phyloP scores from a whole-genome alignment of 2,113 vertebrate genomes.

The Aegithalos caudatus region DNA sequence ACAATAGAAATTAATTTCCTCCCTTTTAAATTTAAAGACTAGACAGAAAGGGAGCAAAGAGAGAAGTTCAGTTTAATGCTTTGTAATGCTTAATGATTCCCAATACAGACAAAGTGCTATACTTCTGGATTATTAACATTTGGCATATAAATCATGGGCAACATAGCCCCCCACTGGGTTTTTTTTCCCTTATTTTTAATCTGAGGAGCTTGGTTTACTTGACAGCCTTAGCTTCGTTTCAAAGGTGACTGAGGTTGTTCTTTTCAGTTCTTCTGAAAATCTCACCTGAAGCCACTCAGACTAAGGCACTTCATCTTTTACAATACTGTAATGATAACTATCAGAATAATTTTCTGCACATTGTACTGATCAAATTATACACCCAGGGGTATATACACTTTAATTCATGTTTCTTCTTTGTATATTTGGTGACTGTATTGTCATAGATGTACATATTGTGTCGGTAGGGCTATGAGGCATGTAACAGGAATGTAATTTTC shows the following conservation, averaged over 20 bases:
- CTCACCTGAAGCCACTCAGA: conserved; percentile 73
- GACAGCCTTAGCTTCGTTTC: conserved; percentile 62
- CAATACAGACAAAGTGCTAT: conserved; percentile 48
- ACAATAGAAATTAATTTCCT: conserved; percentile 63
- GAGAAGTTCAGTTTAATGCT: conserved; percentile 56
- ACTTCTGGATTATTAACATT: conserved; percentile 63
- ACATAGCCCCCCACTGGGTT: background rate
- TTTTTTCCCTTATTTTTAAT: conserved; percentile 40
- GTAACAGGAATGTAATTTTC: conserved; percentile 89
- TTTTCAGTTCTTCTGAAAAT: conserved; percentile 66
- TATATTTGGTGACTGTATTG: conserved; percentile 98
- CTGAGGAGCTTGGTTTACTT: conserved; percentile 65
- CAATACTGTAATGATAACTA: conserved; percentile 78
- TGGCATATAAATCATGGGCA: conserved; percentile 35
- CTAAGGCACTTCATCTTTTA: conserved; percentile 82
- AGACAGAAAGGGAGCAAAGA: conserved; percentile 58
- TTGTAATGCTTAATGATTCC: conserved; percentile 55
- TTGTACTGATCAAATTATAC: conserved; percentile 73
- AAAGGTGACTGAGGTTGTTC: conserved; percentile 54
- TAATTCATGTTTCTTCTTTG: conserved; percentile 89
- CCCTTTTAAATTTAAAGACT: conserved; percentile 65
- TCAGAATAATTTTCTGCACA: conserved; percentile 74
- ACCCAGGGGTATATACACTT: conserved; percentile 83
- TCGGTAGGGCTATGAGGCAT: conserved; percentile 90
- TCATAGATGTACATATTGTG: conserved; percentile 99